phyloP scores from a whole-genome alignment of 2,797 vertebrate genomes.

The Pseudochirops cupreus region DNA sequence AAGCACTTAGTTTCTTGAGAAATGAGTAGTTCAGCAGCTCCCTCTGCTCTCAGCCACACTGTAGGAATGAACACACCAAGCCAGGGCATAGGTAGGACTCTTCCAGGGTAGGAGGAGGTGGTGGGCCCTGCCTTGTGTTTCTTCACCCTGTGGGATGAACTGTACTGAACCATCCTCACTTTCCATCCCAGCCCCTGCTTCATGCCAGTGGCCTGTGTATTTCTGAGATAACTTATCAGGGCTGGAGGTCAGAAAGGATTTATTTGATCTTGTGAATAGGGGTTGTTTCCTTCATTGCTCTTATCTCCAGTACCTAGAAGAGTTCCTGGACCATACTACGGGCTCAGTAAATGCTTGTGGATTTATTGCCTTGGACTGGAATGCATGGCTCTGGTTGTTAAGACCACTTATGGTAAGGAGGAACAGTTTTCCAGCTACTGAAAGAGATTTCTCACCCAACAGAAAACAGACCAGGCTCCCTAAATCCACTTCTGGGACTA shows the following conservation, averaged over 20 bases:
- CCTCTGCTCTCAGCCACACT: background rate
- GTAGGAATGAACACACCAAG: background rate
- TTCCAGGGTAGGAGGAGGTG: background rate
- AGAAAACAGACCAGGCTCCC: background rate
- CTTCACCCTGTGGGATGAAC: background rate
- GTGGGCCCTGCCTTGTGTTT: background rate
- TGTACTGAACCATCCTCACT: background rate
- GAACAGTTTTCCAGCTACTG: background rate
- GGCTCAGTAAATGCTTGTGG: background rate
- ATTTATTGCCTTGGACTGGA: background rate
- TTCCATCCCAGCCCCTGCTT: background rate
- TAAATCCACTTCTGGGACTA: background rate
- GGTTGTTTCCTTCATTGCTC: background rate
- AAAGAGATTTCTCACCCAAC: background rate
- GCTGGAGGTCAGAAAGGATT: background rate
- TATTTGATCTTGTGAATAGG: background rate
- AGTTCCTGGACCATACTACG: background rate
- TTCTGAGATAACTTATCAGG: background rate
- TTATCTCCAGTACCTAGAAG: background rate
- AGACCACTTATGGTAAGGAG: background rate
- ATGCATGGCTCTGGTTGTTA: background rate
- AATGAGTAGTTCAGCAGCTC: background rate
- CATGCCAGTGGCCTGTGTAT: background rate
- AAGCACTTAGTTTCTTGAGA: background rate
- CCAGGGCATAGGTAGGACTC: background rate